Evolutionary conservation across 35 echinoderm and acorn worm genomes (phyloP), one percentile per base, ranked within the genome.

Genomic region (Acanthaster planci): DNA sequence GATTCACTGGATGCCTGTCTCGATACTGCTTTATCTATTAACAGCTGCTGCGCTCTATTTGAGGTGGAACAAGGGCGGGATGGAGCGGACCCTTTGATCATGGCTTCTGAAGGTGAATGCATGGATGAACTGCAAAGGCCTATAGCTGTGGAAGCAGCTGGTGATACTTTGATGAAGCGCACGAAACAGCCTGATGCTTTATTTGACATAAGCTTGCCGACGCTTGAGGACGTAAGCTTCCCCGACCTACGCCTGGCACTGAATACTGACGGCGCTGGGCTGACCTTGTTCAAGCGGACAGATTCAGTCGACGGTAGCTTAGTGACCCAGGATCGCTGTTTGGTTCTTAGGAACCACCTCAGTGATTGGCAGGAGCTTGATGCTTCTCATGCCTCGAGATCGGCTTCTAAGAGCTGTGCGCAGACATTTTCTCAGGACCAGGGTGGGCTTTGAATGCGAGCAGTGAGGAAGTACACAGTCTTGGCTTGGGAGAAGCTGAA

Each of bases 161-260:
- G 64, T 29, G 64, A 72, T 72, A 72, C 64, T 1, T 72, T 72
- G 64, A 72, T 72, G 30, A 72, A 26, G 26, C 64, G 64, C 23
- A 72, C 64, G 14, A 26, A 72, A 2, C 64, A 19, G 7, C 64
- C 64, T 3, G 64, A 72, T 1, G 22, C 15, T 10, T 35, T 26
- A 34, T 34, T 26, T 72, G 64, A 72, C 34, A 72, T 72, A 14
- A 31, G 26, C n/a, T 72, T 72, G 3, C 23, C 23, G 14, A 34
- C 23, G 5, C 64, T 34, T 26, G 64, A 27, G 26, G 64, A 72
- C 21, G 26, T 26, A 12, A 47, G 42, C 23, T 36, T 30, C 14
- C 29, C 15, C 30, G 64, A 72, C 34, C 64, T 19, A 6, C 42
- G 42, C 42, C 42, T 47, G 4, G 42, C 42, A 34, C 64, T 72